These are phyloP conservation scores for Ifrita kowaldi DNA, from an alignment of 2,113 vertebrate genomes.

Conservation along the genomic window DNA sequence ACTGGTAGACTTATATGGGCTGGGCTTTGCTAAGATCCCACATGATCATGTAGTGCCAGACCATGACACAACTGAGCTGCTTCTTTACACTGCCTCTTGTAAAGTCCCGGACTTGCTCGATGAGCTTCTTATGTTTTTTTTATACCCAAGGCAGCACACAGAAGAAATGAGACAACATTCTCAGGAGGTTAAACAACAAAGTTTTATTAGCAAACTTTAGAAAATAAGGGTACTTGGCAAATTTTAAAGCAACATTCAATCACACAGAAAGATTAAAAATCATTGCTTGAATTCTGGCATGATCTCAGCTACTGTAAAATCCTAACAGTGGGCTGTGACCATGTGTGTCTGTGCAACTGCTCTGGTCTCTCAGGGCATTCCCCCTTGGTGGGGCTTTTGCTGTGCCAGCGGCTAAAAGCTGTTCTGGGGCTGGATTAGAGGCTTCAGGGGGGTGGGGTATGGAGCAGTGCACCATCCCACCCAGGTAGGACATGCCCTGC, in stretches of 20 bases:
- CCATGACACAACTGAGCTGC: not conserved
- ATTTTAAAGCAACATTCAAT: not conserved
- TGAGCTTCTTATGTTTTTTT: not conserved
- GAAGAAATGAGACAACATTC: not conserved
- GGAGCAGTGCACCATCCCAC: not conserved
- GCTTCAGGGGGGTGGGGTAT: fast-evolving
- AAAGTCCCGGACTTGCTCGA: fast-evolving
- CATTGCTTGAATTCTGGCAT: not conserved
- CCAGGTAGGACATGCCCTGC: not conserved
- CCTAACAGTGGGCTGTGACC: not conserved
- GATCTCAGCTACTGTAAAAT: not conserved
- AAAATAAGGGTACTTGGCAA: not conserved
- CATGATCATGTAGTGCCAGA: not conserved
- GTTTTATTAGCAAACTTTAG: not conserved
- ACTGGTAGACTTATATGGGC: not conserved
- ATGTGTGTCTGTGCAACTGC: not conserved
- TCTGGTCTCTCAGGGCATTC: not conserved
- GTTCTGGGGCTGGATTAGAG: not conserved
- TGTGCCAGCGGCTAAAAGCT: not conserved
- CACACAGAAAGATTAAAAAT: not conserved
- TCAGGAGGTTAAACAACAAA: not conserved
- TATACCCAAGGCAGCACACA: not conserved
- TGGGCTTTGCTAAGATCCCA: not conserved
- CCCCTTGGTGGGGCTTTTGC: not conserved
- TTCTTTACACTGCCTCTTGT: not conserved